phyloP scores from a whole-genome alignment of 2,888 invertebrate genomes.

The Scrobipalpa atriplicella region DNA sequence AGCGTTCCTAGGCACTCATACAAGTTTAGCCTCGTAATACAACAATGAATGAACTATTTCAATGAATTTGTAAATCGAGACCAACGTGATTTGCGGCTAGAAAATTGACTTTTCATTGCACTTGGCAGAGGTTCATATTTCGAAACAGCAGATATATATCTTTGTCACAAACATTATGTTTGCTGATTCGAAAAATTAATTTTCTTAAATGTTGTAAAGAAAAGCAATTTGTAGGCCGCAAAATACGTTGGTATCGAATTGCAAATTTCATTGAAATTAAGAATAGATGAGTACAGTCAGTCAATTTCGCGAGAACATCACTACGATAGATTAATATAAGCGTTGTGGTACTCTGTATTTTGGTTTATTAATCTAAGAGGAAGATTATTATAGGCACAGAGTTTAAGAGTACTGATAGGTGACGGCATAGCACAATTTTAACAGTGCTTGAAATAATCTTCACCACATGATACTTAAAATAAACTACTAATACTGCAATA shows the following conservation, averaged over 20 bases:
- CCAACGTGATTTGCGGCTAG: too few relatives aligned
- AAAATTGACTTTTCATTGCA: too few relatives aligned
- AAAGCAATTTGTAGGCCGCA: too few relatives aligned
- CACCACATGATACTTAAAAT: background rate
- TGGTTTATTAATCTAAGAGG: constrained; percentile 30
- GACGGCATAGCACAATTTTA: background rate
- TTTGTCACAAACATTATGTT: too few relatives aligned
- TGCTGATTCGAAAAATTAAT: too few relatives aligned
- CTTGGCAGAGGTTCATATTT: too few relatives aligned
- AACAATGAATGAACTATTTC: constrained; percentile 47
- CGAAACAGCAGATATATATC: too few relatives aligned
- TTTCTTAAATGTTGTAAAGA: too few relatives aligned
- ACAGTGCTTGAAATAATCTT: background rate
- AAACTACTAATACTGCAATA: background rate
- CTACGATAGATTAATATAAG: constrained; percentile 46
- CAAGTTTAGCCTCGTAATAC: constrained; percentile 67
- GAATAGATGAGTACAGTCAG: constrained; percentile 61
- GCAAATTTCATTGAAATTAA: too few relatives aligned
- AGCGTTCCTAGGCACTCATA: constrained; percentile 79
- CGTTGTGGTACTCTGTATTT: constrained; percentile 46
- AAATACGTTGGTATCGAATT: too few relatives aligned
- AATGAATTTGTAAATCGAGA: too few relatives aligned
- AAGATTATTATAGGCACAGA: constrained; percentile 17
- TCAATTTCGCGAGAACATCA: constrained; percentile 57
- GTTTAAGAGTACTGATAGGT: constrained; percentile 22